Conservation (phyloP, 1,140 invertebrate genomes). For the Hyles euphorbiae region DNA sequence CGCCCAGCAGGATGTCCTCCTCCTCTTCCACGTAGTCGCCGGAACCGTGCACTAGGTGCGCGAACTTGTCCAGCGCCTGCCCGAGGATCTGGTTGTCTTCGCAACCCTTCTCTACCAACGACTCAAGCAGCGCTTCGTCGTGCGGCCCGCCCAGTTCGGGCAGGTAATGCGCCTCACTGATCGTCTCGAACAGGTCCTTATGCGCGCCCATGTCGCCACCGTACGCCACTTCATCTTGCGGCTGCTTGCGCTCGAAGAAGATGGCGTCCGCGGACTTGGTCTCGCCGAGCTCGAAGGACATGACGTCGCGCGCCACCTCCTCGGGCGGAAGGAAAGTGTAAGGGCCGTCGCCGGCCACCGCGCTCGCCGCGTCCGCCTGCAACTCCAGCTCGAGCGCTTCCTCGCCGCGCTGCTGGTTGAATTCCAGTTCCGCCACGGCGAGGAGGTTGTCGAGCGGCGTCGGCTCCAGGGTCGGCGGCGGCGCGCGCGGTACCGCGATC, state of each 20-base stretch:
- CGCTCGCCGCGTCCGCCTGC: slow-evolving; percentile 37
- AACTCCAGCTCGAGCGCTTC: slow-evolving; percentile 73
- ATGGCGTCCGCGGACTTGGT: slow-evolving; percentile 50
- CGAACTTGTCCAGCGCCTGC: slow-evolving; percentile 65
- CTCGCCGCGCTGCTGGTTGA: slow-evolving; percentile 63
- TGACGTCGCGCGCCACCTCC: slow-evolving; percentile 60
- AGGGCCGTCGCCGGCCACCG: slow-evolving; percentile 33
- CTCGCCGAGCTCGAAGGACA: slow-evolving; percentile 65
- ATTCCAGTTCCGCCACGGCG: slow-evolving; percentile 78
- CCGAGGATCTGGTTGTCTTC: slow-evolving; percentile 76
- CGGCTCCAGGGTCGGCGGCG: slow-evolving; percentile 47
- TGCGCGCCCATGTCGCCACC: slow-evolving; percentile 52
- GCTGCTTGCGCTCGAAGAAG: slow-evolving; percentile 56
- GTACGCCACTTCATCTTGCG: slow-evolving; percentile 47
- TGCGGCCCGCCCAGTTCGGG: slow-evolving; percentile 75
- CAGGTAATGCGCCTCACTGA: slow-evolving; percentile 68
- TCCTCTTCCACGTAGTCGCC: slow-evolving; percentile 77
- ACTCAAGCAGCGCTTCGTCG: slow-evolving; percentile 76
- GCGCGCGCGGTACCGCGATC: slow-evolving; percentile 68
- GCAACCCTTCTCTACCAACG: slow-evolving; percentile 77
- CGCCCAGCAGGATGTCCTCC: slow-evolving; percentile 73
- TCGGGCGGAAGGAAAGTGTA: slow-evolving; percentile 60
- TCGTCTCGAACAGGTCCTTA: slow-evolving; percentile 72
- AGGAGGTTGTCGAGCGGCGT: slow-evolving; percentile 76
- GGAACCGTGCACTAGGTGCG: slow-evolving; percentile 57